These are phyloP conservation scores for Sebastes oblongus DNA, from an alignment of 2,797 vertebrate genomes.

Conservation along the genomic window DNA sequence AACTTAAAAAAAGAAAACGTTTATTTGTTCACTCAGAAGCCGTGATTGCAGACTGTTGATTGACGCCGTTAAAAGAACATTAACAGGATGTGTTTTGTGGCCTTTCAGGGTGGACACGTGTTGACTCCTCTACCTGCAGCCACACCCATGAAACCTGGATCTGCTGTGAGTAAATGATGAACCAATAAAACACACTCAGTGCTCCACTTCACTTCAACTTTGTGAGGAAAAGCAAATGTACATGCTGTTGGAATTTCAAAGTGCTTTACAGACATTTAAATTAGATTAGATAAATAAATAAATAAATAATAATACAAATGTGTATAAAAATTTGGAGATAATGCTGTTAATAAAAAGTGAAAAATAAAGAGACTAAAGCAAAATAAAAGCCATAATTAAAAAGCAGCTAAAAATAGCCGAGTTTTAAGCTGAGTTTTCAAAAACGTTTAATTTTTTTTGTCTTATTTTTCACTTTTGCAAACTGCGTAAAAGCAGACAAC, in stretches of 20 bases:
- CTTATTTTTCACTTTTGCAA: too few relatives aligned
- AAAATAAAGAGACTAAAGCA: too few relatives aligned
- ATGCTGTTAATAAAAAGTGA: too few relatives aligned
- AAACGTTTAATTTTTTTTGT: too few relatives aligned
- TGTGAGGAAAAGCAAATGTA: background rate
- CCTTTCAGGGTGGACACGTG: constrained; percentile 92
- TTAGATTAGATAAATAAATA: background rate
- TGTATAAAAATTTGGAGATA: too few relatives aligned
- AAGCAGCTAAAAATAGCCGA: too few relatives aligned
- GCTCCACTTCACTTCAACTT: background rate
- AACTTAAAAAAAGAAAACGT: background rate
- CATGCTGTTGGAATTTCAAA: background rate
- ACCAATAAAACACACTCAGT: background rate
- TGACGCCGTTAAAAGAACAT: rapidly evolving
- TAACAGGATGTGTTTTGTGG: background rate
- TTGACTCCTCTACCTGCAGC: constrained; percentile 93
- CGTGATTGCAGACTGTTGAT: background rate
- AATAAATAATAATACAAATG: background rate
- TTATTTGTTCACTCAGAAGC: background rate
- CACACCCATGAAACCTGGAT: constrained; percentile 94
- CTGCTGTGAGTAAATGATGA: constrained; percentile 87
- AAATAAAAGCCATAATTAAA: too few relatives aligned
- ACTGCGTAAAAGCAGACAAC: too few relatives aligned
- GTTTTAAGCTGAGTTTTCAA: too few relatives aligned
- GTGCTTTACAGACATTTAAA: background rate